phyloP scores from a whole-genome alignment of 2,113 vertebrate species.

The Pristiophorus japonicus region DNA sequence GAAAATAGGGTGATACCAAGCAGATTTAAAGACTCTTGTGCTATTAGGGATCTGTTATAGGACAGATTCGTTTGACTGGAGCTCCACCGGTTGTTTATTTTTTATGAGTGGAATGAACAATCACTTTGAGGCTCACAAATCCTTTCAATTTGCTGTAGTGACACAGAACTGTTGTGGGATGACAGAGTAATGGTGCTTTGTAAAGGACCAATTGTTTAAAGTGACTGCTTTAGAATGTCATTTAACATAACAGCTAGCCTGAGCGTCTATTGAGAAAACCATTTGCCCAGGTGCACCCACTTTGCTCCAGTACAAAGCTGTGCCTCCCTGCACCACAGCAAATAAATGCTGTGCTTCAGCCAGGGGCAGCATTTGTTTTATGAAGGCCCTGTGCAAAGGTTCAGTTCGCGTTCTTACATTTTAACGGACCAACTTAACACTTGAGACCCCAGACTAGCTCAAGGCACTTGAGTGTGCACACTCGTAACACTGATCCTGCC shows the following conservation, averaged over 20 bases:
- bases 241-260: not conserved
- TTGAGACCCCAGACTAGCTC: not conserved
- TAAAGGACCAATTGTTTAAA: not conserved
- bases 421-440: not conserved
- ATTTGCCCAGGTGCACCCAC: not conserved
- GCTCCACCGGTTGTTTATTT: not conserved
- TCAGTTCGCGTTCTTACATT: not conserved
- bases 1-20: not conserved
- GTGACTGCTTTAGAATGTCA: not conserved
- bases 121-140: not conserved
- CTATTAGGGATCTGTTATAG: not conserved
- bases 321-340: not conserved
- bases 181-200: not conserved
- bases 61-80: not conserved
- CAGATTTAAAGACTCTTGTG: not conserved
- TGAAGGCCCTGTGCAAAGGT: not conserved
- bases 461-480: not conserved
- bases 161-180: not conserved
- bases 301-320: not conserved
- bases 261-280: not conserved
- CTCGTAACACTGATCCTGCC: not conserved
- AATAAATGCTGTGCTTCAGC: not conserved
- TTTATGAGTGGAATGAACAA: not conserved
- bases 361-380: not conserved
- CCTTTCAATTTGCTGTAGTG: slow-evolving; percentile 5